Percentiles rank a stretch among this genome's conserved stretches.
Conservation (phyloP, 2,797 vertebrate species). For the Trematomus bernacchii region DNA sequence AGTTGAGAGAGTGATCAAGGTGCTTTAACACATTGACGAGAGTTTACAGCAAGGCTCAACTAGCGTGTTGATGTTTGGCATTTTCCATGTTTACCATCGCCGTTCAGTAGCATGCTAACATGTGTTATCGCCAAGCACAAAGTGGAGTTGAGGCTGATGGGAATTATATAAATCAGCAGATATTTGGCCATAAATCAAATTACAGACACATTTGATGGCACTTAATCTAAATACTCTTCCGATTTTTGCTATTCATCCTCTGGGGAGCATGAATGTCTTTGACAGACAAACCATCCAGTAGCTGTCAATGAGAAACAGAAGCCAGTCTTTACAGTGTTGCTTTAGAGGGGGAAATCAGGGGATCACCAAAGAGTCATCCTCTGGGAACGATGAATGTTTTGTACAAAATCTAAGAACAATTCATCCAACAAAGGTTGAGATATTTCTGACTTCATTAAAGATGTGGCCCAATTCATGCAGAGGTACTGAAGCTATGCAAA, state of each 20-base stretch:
- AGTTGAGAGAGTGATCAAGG: background rate
- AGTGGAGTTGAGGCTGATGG: background rate
- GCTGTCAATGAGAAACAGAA: background rate
- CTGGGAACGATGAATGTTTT: background rate
- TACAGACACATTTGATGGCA: too few relatives aligned
- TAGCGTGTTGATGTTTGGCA: background rate
- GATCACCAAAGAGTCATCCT: background rate
- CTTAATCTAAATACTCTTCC: too few relatives aligned
- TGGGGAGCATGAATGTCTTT: background rate
- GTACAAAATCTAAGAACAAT: background rate
- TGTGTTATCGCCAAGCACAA: too few relatives aligned
- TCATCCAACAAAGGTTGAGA: background rate
- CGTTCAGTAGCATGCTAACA: background rate
- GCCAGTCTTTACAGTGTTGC: background rate
- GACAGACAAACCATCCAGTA: background rate
- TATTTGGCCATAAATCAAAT: background rate
- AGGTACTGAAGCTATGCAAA: background rate
- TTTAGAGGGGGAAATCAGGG: background rate
- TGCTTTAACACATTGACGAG: background rate
- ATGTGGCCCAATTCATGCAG: background rate
- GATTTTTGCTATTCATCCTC: background rate
- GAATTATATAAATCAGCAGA: background rate
- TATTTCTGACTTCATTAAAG: background rate
- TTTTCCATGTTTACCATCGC: background rate
- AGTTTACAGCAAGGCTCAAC: background rate